Evolutionary conservation across 2,113 vertebrate genomes (phyloP), one percentile per base, ranked within the genome.

Genomic region (Triplophysa rosa): DNA sequence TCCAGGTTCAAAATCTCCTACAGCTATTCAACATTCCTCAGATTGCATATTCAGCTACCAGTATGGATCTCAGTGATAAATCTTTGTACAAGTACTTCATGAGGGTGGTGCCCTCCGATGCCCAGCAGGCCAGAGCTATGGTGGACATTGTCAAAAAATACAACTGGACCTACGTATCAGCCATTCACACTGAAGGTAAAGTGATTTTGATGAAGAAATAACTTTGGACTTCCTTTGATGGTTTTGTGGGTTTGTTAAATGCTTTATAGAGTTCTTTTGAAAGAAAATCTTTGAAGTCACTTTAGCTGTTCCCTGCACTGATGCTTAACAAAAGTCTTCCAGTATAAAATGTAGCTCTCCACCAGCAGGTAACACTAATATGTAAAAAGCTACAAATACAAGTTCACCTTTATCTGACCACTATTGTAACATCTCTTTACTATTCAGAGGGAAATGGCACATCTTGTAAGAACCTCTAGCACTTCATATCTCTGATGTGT

Each of bases 11-110:
- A 86, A 99, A 99, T 81, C 90, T 99, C 79, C 93, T 99, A 21
- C 98, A 99, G 86, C 96, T 99, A 84, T 99, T 99, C 89, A 99
- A 99, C 93, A 99, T 99, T 93, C 98, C 98, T 83, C 98, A 99
- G 87, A 99, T 99, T 79, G 98, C 98, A 75, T 99, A 99, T 88
- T 99, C 97, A 0, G 98, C 98, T 85, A 99, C 98, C 12, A 99
- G 98, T 89, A 98, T 98, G 97, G 97, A 98, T 87, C 91, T 99
- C 85, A 99, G 97, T 0, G 98, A 99, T 89, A 99, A 99, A 91
- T 98, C 96, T 59, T 85, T 99, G 56, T 99, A 93, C 88, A 98
- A 99, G 82, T 99, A 99, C 86, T 99, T 99, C 88, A 98, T 99
- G 96, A 95, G 98, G 83, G 98, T 99, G 42, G 97, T 99, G 52